Evolutionary conservation across 1,140 invertebrate genomes (phyloP).

Genomic region (Palaemon carinicauda): DNA sequence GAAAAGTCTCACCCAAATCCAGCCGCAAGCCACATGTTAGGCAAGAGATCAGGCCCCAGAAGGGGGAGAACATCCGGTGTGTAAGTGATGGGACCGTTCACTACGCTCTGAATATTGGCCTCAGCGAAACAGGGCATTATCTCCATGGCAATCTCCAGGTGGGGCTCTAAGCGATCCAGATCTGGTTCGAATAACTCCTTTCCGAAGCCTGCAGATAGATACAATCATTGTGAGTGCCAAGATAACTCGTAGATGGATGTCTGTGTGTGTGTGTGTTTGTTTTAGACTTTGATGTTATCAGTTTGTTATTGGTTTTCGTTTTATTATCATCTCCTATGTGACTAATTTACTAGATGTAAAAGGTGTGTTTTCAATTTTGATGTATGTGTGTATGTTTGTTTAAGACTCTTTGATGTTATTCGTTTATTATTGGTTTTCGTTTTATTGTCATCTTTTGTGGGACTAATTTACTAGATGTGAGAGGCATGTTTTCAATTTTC

Average conservation of each 20-base stretch:
- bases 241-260: not conserved
- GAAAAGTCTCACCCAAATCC: slow-evolving; percentile 65
- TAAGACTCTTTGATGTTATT: too few relatives aligned
- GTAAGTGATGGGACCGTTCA: slow-evolving; percentile 66
- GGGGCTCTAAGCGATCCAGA: slow-evolving; percentile 62
- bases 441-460: too few relatives aligned
- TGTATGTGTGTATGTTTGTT: too few relatives aligned
- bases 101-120: slow-evolving; percentile 63
- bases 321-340: too few relatives aligned
- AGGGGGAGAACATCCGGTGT: slow-evolving; percentile 64
- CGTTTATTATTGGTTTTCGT: too few relatives aligned
- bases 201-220: slow-evolving; percentile 63
- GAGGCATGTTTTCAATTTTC: too few relatives aligned
- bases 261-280: too few relatives aligned
- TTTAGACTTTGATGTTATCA: too few relatives aligned
- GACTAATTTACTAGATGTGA: too few relatives aligned
- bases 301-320: too few relatives aligned
- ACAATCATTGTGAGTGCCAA: not conserved
- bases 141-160: slow-evolving; percentile 65
- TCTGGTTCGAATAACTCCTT: slow-evolving; percentile 65
- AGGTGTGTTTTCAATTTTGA: too few relatives aligned
- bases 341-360: too few relatives aligned
- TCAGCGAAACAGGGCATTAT: slow-evolving; percentile 62
- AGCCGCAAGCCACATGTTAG: slow-evolving; percentile 66
- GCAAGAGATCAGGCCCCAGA: slow-evolving; percentile 63